A percentile compares a stretch with the other conserved stretches of the same genome.
Evolutionary conservation across 1,140 invertebrate species (phyloP).

Genomic region (Bombus soroeensis): DNA sequence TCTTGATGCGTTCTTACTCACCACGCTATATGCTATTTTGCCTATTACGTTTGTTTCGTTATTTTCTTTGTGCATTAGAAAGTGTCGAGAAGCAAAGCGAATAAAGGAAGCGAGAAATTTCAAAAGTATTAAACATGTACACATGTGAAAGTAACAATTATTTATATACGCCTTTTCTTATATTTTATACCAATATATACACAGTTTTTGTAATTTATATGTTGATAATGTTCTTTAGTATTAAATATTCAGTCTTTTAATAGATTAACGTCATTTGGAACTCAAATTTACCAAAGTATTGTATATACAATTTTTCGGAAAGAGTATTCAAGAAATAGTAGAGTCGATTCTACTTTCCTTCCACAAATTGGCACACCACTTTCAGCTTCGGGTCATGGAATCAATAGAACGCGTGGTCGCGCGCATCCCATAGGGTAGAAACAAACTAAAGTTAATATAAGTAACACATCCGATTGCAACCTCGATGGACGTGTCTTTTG

Average conservation of each 20-base stretch:
- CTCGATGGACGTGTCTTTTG: constrained; percentile 18
- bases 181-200: neutral
- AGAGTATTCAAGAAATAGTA: neutral
- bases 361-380: constrained; percentile 65
- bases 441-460: constrained; percentile 52
- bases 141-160: neutral
- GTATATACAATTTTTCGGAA: neutral
- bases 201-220: neutral
- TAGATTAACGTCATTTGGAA: neutral
- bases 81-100: neutral
- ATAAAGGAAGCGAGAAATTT: neutral
- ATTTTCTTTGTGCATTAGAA: constrained; percentile 2
- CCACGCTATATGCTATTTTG: neutral
- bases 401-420: constrained; percentile 68
- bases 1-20: neutral
- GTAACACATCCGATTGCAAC: constrained; percentile 16
- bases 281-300: neutral
- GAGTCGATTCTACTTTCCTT: constrained; percentile 53
- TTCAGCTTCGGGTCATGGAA: constrained; percentile 64
- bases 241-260: neutral
- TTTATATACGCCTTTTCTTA: neutral
- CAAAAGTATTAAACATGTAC: neutral
- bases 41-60: neutral
- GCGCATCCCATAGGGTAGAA: constrained; percentile 67
- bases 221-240: neutral